Conservation (phyloP, 2,113 vertebrate genomes). For the Ammospiza caudacuta region DNA sequence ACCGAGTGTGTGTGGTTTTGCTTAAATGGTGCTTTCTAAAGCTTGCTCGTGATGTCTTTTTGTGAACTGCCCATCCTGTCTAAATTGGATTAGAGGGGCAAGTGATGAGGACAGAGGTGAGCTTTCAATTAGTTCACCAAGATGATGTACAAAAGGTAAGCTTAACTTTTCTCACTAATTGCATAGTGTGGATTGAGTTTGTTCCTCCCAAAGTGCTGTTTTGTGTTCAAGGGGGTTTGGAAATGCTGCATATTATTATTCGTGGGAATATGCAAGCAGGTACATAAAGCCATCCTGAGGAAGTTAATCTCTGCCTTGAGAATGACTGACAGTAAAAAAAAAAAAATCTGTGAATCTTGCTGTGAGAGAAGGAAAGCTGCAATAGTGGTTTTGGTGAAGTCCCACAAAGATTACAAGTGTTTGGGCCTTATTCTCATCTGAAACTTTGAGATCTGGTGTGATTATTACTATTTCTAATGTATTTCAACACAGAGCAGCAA, state of each 20-base stretch:
- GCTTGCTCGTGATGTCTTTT: fast-evolving
- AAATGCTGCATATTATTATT: not conserved
- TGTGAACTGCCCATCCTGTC: not conserved
- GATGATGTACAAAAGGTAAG: not conserved
- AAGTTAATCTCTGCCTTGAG: not conserved
- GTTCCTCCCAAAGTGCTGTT: not conserved
- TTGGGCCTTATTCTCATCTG: not conserved
- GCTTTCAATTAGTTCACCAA: not conserved
- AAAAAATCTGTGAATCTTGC: not conserved
- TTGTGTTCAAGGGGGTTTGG: not conserved
- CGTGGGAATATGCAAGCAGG: not conserved
- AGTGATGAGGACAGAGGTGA: not conserved
- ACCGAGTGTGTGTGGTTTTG: not conserved
- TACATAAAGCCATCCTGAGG: not conserved
- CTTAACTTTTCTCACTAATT: not conserved
- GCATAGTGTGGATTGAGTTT: not conserved
- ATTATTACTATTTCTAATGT: not conserved
- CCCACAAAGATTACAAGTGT: not conserved
- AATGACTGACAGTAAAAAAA: not conserved
- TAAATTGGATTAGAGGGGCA: not conserved
- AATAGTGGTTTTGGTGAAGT: not conserved
- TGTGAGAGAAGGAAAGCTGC: not conserved
- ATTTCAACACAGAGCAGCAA: not conserved
- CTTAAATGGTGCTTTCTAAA: not conserved
- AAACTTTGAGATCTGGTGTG: not conserved